phyloP scores from a whole-genome alignment of 2,888 invertebrate genomes.

The Chrysomela aeneicollis region DNA sequence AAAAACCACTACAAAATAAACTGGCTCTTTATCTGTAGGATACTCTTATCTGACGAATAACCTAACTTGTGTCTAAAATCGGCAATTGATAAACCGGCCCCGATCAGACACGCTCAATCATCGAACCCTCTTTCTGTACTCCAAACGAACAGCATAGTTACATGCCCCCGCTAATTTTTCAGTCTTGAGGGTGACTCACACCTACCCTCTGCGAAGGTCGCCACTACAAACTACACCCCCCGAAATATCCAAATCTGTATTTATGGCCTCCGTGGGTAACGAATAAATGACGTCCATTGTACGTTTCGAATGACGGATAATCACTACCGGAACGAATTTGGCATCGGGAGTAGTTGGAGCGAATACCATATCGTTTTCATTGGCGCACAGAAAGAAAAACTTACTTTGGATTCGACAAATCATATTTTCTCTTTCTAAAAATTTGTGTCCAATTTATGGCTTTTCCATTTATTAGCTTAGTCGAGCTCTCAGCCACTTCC shows the following conservation, averaged over 20 bases:
- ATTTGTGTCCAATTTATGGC: too few relatives aligned
- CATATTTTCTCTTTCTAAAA: too few relatives aligned
- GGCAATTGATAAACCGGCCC: too few relatives aligned
- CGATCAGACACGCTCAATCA: too few relatives aligned
- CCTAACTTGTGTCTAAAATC: too few relatives aligned
- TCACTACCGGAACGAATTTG: constrained; percentile 19
- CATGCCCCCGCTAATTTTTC: not conserved
- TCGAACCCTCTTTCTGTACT: not conserved
- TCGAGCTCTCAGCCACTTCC: too few relatives aligned
- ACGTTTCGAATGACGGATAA: constrained; percentile 15
- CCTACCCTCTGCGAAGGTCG: not conserved
- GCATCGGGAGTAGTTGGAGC: not conserved
- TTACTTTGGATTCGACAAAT: too few relatives aligned
- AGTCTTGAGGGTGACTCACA: not conserved
- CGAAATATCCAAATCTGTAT: constrained; percentile 15
- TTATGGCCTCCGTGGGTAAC: constrained; percentile 15
- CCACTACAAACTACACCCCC: not conserved
- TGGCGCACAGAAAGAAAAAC: too few relatives aligned
- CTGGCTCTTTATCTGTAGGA: too few relatives aligned
- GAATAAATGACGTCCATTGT: constrained; percentile 21
- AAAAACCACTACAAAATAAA: too few relatives aligned
- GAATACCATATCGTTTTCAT: not conserved
- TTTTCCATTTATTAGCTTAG: too few relatives aligned
- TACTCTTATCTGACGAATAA: too few relatives aligned
- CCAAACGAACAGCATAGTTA: not conserved